These are phyloP conservation scores for Furcula furcula DNA, from an alignment of 2,888 invertebrate species.

Conservation along the genomic window DNA sequence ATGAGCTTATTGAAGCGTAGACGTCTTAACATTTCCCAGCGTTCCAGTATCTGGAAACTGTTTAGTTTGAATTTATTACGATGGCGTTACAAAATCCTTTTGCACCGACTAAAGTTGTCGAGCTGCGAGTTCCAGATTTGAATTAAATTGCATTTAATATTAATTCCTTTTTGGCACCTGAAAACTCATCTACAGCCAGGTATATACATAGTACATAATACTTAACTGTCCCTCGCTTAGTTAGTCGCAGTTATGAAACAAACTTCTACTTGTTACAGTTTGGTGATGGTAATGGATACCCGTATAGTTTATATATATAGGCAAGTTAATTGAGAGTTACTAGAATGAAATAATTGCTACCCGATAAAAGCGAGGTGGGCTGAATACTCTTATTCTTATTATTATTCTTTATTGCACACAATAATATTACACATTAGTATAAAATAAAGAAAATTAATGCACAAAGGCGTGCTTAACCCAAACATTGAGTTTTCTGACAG, in stretches of 20 bases:
- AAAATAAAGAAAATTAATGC: no score
- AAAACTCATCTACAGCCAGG: constrained; percentile 25
- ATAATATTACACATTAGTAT: no score
- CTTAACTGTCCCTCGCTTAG: constrained; percentile 36
- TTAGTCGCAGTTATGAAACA: constrained; percentile 45
- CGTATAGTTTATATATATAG: constrained; percentile 19
- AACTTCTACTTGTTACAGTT: constrained; percentile 44
- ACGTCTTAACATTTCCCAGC: not conserved
- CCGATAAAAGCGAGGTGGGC: no score
- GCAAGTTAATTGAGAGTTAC: constrained; percentile 7
- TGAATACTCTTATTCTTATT: no score
- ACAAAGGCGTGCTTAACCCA: no score
- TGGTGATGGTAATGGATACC: constrained; percentile 17
- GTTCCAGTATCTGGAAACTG: not conserved
- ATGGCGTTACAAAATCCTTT: constrained; percentile 5
- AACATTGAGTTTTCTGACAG: no score
- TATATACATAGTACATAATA: constrained; percentile 30
- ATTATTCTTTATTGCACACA: no score
- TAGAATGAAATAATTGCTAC: constrained; percentile 5
- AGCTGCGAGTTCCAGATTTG: constrained; percentile 20
- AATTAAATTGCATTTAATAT: constrained; percentile 42
- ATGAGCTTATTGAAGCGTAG: no score
- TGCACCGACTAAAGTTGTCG: constrained; percentile 14
- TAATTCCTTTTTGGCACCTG: constrained; percentile 43
- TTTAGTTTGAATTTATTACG: not conserved